Percentiles rank a stretch among this genome's conserved stretches.
These are phyloP conservation scores for Lepidurus arcticus DNA, from an alignment of 1,140 invertebrate genomes.

Conservation along the genomic window DNA sequence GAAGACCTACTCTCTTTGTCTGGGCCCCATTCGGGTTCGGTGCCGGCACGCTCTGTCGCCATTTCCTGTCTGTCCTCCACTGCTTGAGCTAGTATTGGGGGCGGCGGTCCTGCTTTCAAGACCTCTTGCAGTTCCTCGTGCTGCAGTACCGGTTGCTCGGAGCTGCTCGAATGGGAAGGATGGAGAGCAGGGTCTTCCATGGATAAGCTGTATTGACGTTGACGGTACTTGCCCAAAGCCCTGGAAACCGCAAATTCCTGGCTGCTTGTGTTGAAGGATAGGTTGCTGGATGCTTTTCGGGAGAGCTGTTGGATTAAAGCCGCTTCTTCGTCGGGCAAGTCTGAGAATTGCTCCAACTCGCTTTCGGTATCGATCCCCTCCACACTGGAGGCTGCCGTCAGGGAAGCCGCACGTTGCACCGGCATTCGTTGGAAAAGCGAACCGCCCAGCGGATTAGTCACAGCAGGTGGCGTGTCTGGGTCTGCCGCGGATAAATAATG, in stretches of 20 bases:
- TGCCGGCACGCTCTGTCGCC: background rate
- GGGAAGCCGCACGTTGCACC: slow-evolving; percentile 22
- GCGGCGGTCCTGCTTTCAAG: background rate
- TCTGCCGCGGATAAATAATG: background rate
- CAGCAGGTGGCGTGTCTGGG: background rate
- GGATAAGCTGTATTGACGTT: slow-evolving; percentile 52
- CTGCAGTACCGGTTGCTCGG: background rate
- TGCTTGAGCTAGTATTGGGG: background rate
- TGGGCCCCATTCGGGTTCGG: background rate
- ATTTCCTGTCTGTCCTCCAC: background rate
- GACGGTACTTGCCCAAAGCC: slow-evolving; percentile 71
- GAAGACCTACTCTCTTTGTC: background rate
- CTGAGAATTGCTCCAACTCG: slow-evolving; percentile 33
- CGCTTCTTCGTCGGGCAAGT: slow-evolving; percentile 23
- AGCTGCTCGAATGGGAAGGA: background rate
- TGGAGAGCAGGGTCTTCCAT: slow-evolving; percentile 9
- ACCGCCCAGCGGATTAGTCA: background rate
- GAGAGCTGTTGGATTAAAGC: background rate
- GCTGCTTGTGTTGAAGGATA: background rate
- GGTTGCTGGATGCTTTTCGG: background rate
- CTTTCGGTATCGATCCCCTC: slow-evolving; percentile 33
- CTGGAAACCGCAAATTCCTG: slow-evolving; percentile 76
- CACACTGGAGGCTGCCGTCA: background rate
- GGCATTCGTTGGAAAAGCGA: slow-evolving; percentile 24
- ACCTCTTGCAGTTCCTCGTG: background rate